These are phyloP conservation scores for Bradypodion ventrale DNA, from an alignment of 2,797 vertebrate species.

Conservation along the genomic window DNA sequence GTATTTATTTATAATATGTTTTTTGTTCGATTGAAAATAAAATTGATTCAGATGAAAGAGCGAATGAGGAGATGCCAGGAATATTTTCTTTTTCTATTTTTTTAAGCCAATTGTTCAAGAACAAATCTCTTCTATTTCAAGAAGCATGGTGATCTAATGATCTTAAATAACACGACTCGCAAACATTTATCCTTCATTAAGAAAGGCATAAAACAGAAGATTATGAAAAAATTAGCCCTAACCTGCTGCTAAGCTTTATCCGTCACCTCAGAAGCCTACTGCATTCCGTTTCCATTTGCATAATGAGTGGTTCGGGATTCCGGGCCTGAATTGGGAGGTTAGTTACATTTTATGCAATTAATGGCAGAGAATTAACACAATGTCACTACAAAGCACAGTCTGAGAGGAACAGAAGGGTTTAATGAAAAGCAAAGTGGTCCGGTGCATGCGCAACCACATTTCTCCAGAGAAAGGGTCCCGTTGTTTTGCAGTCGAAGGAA, in stretches of 20 bases:
- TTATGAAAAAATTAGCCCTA: slow-evolving; percentile 55
- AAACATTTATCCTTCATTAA: slow-evolving; percentile 61
- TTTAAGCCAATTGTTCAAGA: slow-evolving; percentile 39
- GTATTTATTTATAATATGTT: not conserved
- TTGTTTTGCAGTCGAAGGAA: not conserved
- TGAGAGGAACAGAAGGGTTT: slow-evolving; percentile 18
- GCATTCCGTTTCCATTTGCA: slow-evolving; percentile 29
- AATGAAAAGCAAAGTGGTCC: not conserved
- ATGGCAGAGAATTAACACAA: slow-evolving; percentile 22
- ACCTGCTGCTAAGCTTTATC: slow-evolving; percentile 48
- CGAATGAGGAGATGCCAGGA: not conserved
- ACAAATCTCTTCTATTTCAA: slow-evolving; percentile 47
- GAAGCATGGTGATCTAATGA: slow-evolving; percentile 45
- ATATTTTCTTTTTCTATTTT: not conserved
- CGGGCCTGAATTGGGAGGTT: slow-evolving; percentile 30
- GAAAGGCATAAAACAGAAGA: slow-evolving; percentile 59
- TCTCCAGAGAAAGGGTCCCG: not conserved
- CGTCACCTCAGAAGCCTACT: slow-evolving; percentile 26
- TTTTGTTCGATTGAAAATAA: slow-evolving; percentile 1
- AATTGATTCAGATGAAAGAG: not conserved
- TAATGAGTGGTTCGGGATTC: slow-evolving; percentile 43
- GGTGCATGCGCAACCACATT: not conserved
- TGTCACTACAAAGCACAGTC: not conserved
- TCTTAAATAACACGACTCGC: slow-evolving; percentile 47
- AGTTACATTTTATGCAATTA: slow-evolving; percentile 35